Evolutionary conservation across 2,888 invertebrate genomes (phyloP).

Genomic region (Andrena bucephala): DNA sequence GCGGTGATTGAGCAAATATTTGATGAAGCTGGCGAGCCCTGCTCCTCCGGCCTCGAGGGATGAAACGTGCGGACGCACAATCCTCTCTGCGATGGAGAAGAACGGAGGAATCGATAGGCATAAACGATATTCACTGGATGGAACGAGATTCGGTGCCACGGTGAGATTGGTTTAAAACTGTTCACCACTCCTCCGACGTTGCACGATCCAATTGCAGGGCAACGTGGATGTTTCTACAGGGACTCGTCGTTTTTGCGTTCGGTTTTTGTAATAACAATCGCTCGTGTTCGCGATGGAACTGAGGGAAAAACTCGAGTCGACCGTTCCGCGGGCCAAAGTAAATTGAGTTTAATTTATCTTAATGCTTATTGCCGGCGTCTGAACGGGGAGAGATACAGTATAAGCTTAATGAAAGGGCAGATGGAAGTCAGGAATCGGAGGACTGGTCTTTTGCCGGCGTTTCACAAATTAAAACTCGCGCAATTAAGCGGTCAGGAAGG

Average conservation of each 20-base stretch:
- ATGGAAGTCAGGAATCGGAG: slow-evolving; percentile 57
- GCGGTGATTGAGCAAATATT: slow-evolving; percentile 85
- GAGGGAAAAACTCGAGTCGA: not conserved
- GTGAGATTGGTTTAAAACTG: slow-evolving; percentile 42
- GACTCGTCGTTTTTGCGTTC: not conserved
- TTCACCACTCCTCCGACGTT: not conserved
- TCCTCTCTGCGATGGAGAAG: slow-evolving; percentile 51
- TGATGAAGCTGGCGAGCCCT: slow-evolving; percentile 79
- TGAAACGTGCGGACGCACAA: slow-evolving; percentile 57
- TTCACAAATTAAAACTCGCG: slow-evolving; percentile 80
- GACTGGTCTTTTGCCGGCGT: slow-evolving; percentile 63
- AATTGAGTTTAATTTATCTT: slow-evolving; percentile 58
- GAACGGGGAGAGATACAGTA: slow-evolving; percentile 49
- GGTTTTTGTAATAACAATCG: not conserved
- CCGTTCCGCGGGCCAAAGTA: not conserved
- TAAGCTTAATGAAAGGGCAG: slow-evolving; percentile 63
- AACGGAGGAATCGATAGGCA: slow-evolving; percentile 57
- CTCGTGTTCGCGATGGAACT: not conserved
- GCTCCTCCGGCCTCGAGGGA: slow-evolving; percentile 68
- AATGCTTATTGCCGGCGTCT: slow-evolving; percentile 51
- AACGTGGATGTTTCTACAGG: too few relatives aligned
- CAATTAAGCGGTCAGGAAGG: slow-evolving; percentile 78
- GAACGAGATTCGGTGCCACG: slow-evolving; percentile 12
- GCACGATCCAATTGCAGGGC: not conserved
- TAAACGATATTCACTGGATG: slow-evolving; percentile 46